phyloP scores from a whole-genome alignment of 2,888 invertebrate genomes.

The Lissocephala sabroskyi region DNA sequence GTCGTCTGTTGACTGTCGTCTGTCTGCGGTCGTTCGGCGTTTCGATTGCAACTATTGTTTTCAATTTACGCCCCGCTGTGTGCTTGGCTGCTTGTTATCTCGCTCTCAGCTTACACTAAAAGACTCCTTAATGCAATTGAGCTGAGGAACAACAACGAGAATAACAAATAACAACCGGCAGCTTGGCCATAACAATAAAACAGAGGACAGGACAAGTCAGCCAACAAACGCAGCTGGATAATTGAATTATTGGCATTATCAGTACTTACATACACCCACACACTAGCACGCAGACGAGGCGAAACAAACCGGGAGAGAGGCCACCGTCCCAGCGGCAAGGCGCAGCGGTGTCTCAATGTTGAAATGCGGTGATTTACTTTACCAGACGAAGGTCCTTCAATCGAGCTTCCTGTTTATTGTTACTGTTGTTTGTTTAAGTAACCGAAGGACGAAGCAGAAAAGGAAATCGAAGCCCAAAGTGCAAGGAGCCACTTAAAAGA shows the following conservation, averaged over 20 bases:
- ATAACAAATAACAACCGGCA: slow-evolving; percentile 30
- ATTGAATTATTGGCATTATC: slow-evolving; percentile 59
- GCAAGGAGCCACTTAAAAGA: slow-evolving; percentile 19
- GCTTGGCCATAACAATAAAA: slow-evolving; percentile 41
- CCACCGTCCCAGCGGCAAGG: too few species aligned
- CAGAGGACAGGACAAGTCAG: slow-evolving; percentile 18
- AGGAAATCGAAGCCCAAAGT: slow-evolving; percentile 49
- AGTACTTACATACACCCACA: slow-evolving; percentile 10
- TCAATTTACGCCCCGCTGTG: slow-evolving; percentile 32
- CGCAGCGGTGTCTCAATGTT: too few species aligned
- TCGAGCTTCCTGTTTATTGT: slow-evolving; percentile 10
- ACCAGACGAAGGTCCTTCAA: background rate
- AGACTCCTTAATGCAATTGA: slow-evolving; percentile 33
- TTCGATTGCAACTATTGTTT: slow-evolving; percentile 27
- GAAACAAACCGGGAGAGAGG: too few species aligned
- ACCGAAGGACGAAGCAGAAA: too few species aligned
- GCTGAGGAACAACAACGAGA: slow-evolving; percentile 12
- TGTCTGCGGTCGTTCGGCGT: background rate
- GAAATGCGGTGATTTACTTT: slow-evolving; percentile 52
- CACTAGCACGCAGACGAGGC: too few species aligned
- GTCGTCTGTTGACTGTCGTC: background rate
- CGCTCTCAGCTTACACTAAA: slow-evolving; percentile 39
- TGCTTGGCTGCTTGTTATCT: slow-evolving; percentile 24
- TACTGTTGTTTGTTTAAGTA: slow-evolving; percentile 22
- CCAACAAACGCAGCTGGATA: slow-evolving; percentile 34